Base-by-base conservation (phyloP, 2,888 invertebrate species). In the Molanna angustata region DNA sequence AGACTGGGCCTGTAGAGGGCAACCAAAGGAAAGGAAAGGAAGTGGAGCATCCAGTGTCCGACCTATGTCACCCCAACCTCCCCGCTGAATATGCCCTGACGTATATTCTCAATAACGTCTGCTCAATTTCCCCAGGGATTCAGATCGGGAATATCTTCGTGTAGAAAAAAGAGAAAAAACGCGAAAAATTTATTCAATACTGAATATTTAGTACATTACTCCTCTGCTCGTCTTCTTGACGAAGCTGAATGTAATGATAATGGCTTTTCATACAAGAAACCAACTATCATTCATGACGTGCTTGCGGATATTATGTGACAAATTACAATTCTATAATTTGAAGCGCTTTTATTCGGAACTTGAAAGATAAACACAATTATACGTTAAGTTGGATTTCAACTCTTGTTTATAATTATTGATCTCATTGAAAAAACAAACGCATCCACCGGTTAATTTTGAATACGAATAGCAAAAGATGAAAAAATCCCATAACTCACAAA, bases 51-150 rank as follows among this genome's bases (percentile, higher is more conserved):
- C 53, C 44, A 44, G 44, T 58, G 55, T 55, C 58, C 46, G 47
- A 52, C 55, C 58, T 54, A 44, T 55, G 54, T 52, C 55, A 55
- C 35, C 57, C n/a, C 52, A 42, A 20, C 22, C 45, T 32, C 32
- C 40, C 44, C 21, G 27, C 31, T 20, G 21, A 35, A 40, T 51
- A 55, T 56, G 42, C 46, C 52, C 48, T 54, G 54, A 57, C 49
- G 57, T 57, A 57, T 52, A 51, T 52, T 54, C 54, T 54, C 57
- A 54, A 57, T 57, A 57, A 49, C 54, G 54, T 54, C 54, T 54
- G 54, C 54, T 47, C 51, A 46, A 57, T 57, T 57, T 57, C 57
- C 57, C 57, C 35, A 7, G 57, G 32, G 57, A 49, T 46, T 41
- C 22, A 14, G 49, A 49, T 50, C 53, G 56, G 45, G 53, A 54